phyloP scores from a whole-genome alignment of 1,140 invertebrate species.

The Amphibalanus amphitrite region DNA sequence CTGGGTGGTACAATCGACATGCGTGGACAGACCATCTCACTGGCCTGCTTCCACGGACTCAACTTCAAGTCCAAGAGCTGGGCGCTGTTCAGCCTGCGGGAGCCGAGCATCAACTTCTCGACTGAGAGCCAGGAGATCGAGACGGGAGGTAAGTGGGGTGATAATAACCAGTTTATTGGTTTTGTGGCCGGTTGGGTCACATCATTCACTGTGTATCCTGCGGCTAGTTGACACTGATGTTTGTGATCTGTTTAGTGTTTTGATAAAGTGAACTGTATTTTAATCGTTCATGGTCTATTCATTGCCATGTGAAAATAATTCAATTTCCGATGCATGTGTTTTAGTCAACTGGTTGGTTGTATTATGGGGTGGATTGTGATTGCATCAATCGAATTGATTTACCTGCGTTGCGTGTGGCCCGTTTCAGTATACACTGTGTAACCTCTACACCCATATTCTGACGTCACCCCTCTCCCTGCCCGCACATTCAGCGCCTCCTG shows the following conservation, averaged over 20 bases:
- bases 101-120: slow-evolving; percentile 85
- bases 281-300: too few species aligned
- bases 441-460: too few species aligned
- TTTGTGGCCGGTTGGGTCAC: neutral
- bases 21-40: slow-evolving; percentile 61
- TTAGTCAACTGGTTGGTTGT: too few species aligned
- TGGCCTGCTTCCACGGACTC: slow-evolving; percentile 93
- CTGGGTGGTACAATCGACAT: slow-evolving; percentile 40
- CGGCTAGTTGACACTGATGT: neutral
- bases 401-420: too few species aligned
- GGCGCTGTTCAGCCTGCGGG: slow-evolving; percentile 85
- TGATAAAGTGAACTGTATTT: too few species aligned
- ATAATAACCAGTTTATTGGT: neutral
- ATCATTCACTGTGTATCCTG: neutral
- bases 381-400: too few species aligned
- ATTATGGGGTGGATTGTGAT: too few species aligned
- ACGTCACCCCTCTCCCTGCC: too few species aligned
- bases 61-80: slow-evolving; percentile 94
- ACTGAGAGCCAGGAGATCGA: slow-evolving; percentile 77
- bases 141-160: slow-evolving; percentile 42
- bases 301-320: too few species aligned
- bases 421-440: too few species aligned
- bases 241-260: too few species aligned
- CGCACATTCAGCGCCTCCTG: slow-evolving; percentile 12
- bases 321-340: too few species aligned